Conservation (phyloP, 2,888 invertebrate genomes). For the Platypus cylindrus region DNA sequence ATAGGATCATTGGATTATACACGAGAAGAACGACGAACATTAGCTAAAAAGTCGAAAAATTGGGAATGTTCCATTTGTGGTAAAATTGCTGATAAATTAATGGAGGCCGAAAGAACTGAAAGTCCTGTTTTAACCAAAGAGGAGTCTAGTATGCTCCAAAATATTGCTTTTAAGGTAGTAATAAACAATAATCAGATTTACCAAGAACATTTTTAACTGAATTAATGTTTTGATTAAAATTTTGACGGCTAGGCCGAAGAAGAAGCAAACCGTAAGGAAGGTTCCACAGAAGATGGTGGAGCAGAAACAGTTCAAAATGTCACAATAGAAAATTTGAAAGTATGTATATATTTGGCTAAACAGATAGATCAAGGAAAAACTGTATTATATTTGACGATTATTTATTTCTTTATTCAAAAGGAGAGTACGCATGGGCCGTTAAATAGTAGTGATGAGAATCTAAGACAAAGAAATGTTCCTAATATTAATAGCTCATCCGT, state of each 20-base stretch:
- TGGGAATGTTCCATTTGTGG: conserved; percentile 57
- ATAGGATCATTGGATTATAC: conserved; percentile 85
- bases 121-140: conserved; percentile 35
- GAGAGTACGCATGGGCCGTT: too few species aligned
- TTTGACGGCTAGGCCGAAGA: conserved; percentile 33
- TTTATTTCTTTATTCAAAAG: too few species aligned
- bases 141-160: conserved; percentile 40
- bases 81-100: conserved; percentile 40
- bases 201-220: neutral
- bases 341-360: too few species aligned
- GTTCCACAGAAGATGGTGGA: conserved; percentile 18
- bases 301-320: conserved; percentile 16
- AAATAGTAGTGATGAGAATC: too few species aligned
- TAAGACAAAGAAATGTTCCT: conserved; percentile 10
- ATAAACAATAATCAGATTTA: neutral
- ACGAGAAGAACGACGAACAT: conserved; percentile 63
- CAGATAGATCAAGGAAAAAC: too few species aligned
- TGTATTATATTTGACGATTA: too few species aligned
- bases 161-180: conserved; percentile 41
- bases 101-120: conserved; percentile 30
- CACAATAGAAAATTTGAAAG: too few species aligned
- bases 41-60: conserved; percentile 60
- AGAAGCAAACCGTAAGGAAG: conserved; percentile 25
- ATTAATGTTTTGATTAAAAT: neutral
- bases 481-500: too few species aligned